phyloP scores from a whole-genome alignment of 2,113 vertebrate species.

The Anoplopoma fimbria region DNA sequence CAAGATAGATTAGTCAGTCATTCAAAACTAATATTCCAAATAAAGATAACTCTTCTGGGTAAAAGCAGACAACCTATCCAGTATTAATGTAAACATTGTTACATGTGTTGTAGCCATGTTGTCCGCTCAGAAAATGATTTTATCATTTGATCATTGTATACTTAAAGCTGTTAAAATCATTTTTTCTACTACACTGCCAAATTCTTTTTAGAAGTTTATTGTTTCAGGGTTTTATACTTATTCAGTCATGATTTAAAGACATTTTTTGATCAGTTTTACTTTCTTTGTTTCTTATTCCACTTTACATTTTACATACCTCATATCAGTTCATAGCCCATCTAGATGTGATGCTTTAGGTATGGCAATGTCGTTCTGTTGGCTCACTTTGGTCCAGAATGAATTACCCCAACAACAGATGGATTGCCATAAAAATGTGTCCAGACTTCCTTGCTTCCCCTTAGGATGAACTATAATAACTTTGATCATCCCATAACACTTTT shows the following conservation, averaged over 20 bases:
- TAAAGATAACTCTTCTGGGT: too few relatives aligned
- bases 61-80: not conserved
- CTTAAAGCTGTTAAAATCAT: not conserved
- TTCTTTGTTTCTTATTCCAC: constrained; percentile 5
- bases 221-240: not conserved
- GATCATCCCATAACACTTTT: not conserved
- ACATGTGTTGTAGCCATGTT: not conserved
- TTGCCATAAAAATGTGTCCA: not conserved
- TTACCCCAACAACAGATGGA: constrained; percentile 8
- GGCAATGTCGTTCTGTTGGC: not conserved
- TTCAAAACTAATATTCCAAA: too few relatives aligned
- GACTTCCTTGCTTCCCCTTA: not conserved
- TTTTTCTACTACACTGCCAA: not conserved
- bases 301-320: not conserved
- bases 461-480: not conserved
- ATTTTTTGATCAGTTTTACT: not conserved
- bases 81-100: not conserved
- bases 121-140: not conserved
- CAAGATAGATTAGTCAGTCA: not conserved
- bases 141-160: too few relatives aligned
- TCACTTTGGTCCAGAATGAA: not conserved
- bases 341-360: not conserved
- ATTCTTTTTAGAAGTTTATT: not conserved
- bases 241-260: not conserved
- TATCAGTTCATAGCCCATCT: not conserved